A percentile compares a stretch with the other conserved stretches of the same genome.
Evolutionary conservation across 2,797 vertebrate genomes (phyloP).

Genomic region (Aulostomus chinensis): DNA sequence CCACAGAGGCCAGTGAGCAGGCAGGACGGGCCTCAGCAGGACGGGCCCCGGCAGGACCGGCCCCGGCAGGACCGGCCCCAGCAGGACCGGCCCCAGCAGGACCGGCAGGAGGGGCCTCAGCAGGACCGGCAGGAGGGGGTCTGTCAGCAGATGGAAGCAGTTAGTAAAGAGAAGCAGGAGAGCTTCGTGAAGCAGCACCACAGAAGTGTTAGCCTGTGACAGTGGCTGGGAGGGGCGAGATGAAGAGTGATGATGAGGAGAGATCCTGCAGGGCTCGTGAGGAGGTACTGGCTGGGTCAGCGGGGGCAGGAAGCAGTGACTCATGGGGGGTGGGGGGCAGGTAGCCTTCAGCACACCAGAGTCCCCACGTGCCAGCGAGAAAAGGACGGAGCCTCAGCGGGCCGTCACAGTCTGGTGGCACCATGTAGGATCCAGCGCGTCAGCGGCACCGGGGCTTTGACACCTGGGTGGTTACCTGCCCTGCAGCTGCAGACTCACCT

Average conservation of each 20-base stretch:
- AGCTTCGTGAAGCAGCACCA: constrained; percentile 76
- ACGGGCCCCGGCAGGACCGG: neutral
- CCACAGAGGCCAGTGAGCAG: constrained; percentile 12
- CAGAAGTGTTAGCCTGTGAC: constrained; percentile 78
- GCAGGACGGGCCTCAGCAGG: neutral
- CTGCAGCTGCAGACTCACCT: no score
- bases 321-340: neutral
- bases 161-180: constrained; percentile 54
- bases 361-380: no score
- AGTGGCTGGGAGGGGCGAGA: neutral
- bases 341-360: no score
- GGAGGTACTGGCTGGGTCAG: neutral
- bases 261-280: neutral
- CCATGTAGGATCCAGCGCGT: no score
- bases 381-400: no score
- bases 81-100: neutral
- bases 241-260: neutral
- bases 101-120: neutral
- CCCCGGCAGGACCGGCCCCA: neutral
- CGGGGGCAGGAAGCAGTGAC: no score
- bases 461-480: no score
- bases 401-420: no score
- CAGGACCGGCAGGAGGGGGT: neutral
- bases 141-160: constrained; percentile 3
- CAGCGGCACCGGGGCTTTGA: no score